Evolutionary conservation across 2,113 vertebrate genomes (phyloP).

Genomic region (Ciconia maguari): DNA sequence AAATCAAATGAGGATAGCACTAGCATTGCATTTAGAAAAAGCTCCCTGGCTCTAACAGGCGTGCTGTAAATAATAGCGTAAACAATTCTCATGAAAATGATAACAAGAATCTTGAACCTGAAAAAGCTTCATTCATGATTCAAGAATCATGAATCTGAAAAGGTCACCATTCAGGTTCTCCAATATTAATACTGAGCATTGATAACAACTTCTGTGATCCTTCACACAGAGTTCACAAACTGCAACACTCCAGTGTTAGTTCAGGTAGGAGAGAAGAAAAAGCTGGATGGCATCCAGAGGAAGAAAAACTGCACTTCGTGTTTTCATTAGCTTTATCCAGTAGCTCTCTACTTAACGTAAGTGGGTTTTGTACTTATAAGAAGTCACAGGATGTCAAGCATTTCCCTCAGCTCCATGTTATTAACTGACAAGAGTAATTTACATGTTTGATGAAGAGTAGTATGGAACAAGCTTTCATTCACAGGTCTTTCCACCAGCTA

Average conservation of each 20-base stretch:
- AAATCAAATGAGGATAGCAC: background rate
- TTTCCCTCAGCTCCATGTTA: background rate
- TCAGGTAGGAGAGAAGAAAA: background rate
- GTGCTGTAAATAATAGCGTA: accelerated
- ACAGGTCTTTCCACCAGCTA: background rate
- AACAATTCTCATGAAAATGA: background rate
- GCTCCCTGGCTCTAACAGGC: background rate
- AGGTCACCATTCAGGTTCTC: background rate
- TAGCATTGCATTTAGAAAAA: background rate
- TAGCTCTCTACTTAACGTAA: background rate
- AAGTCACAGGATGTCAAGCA: background rate
- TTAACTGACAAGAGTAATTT: background rate
- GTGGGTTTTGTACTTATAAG: background rate
- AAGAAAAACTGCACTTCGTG: background rate
- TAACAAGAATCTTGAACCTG: background rate
- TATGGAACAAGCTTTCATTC: background rate
- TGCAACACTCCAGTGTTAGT: background rate
- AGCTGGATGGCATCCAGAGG: background rate
- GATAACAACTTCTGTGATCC: background rate
- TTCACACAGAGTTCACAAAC: background rate
- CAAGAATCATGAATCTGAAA: background rate
- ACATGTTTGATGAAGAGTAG: background rate
- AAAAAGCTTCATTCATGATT: background rate
- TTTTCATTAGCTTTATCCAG: background rate
- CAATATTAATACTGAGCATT: background rate